A percentile compares a stretch with the other conserved stretches of the same genome.
Conservation (phyloP, 2,113 vertebrate genomes). For the Pyxicephalus adspersus region DNA sequence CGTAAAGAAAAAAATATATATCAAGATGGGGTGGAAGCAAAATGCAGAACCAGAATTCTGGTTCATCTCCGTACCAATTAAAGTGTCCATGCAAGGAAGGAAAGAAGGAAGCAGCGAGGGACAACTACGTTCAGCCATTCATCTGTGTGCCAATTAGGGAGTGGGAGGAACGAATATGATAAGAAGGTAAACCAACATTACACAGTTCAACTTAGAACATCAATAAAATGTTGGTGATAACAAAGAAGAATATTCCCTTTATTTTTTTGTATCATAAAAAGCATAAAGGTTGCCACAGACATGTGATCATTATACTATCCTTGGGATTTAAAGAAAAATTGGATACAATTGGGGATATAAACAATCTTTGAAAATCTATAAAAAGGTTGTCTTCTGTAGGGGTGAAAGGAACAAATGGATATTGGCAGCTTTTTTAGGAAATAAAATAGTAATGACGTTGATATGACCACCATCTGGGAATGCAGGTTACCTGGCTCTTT, state of each 20-base stretch:
- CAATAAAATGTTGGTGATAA: background rate
- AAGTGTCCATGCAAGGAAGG: constrained; percentile 29
- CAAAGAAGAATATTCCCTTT: background rate
- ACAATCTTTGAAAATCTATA: too few relatives aligned
- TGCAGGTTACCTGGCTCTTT: too few relatives aligned
- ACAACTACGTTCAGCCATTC: constrained; percentile 47
- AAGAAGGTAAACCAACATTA: constrained; percentile 27
- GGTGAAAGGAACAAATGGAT: too few relatives aligned
- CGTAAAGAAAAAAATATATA: constrained; percentile 45
- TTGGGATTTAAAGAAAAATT: too few relatives aligned
- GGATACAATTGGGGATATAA: too few relatives aligned
- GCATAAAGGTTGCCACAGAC: too few relatives aligned
- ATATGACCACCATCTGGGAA: too few relatives aligned
- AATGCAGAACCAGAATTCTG: constrained; percentile 29
- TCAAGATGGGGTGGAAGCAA: background rate
- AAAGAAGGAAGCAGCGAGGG: constrained; percentile 31
- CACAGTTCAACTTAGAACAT: background rate
- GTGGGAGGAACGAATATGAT: constrained; percentile 42
- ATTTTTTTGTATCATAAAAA: too few relatives aligned
- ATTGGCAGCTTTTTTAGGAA: too few relatives aligned
- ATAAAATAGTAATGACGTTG: too few relatives aligned
- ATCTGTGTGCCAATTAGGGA: constrained; percentile 55
- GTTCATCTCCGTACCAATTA: constrained; percentile 55
- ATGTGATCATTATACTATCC: too few relatives aligned
- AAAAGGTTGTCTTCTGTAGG: too few relatives aligned